phyloP scores from a whole-genome alignment of 2,888 invertebrate genomes.

The Parnassius apollo region DNA sequence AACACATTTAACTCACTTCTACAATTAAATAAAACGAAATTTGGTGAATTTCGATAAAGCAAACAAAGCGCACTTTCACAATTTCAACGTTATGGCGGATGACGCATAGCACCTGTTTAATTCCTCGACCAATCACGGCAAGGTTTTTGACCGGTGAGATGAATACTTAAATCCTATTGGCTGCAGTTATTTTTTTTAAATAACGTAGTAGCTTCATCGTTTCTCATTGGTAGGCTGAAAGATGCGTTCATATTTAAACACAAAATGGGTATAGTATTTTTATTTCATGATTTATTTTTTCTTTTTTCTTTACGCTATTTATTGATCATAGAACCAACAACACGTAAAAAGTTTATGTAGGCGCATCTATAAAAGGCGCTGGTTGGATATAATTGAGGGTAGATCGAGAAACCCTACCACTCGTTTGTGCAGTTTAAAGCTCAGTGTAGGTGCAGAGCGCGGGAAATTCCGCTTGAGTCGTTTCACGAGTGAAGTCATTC shows the following conservation, averaged over 20 bases:
- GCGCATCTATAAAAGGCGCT: too few relatives aligned
- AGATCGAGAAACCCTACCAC: too few relatives aligned
- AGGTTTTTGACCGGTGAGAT: constrained; percentile 63
- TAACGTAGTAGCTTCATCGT: constrained; percentile 30
- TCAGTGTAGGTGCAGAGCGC: too few relatives aligned
- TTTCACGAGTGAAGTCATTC: too few relatives aligned
- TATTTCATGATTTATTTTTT: too few relatives aligned
- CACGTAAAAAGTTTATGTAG: too few relatives aligned
- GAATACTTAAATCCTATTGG: constrained; percentile 62
- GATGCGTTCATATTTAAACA: constrained; percentile 19
- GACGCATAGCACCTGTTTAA: constrained; percentile 78
- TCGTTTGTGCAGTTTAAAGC: too few relatives aligned
- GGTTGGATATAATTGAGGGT: too few relatives aligned
- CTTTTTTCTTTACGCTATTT: too few relatives aligned
- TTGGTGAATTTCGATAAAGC: constrained; percentile 46
- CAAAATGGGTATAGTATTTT: too few relatives aligned
- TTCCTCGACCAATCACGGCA: constrained; percentile 55
- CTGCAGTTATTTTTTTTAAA: constrained; percentile 51
- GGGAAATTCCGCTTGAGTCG: too few relatives aligned
- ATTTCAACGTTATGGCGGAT: constrained; percentile 75
- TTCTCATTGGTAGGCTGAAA: constrained; percentile 9
- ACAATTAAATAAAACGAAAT: constrained; percentile 51
- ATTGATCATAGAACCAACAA: too few relatives aligned
- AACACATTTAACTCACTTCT: constrained; percentile 56
- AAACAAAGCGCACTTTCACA: constrained; percentile 71